Evolutionary conservation across 2,888 invertebrate species (phyloP), one percentile per base, ranked within the genome.

Genomic region (Tyria jacobaeae): DNA sequence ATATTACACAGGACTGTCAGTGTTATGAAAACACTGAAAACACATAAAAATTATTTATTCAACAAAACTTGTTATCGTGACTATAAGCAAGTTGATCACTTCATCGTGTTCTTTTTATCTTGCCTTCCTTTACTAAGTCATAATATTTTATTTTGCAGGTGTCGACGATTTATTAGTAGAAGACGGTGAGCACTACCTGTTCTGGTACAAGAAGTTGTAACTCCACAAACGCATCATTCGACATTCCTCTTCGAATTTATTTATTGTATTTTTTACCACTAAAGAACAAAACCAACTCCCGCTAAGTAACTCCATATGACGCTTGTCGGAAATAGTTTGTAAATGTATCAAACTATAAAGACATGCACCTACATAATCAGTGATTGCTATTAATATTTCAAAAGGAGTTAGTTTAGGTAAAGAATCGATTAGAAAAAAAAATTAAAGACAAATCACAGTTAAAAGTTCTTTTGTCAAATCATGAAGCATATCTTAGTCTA

Each of bases 151-250:
- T 71, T 74, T 95, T 95, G 10, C 91, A 97, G 98, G 98, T 81
- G 98, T 98, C 37, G 98, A 98, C 84, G 98, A 98, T 83, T 92
- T 98, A 73, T 94, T 97, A 81, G 97, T 98, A 35, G 97, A 97
- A 90, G 97, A 98, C 78, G 97, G 97, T 24, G 97, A 98, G 85
- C 97, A 97, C 84, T 98, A 97, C 84, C 95, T 98, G 54, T 98
- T 98, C 92, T 98, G 98, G 98, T 98, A 98, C 93, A 98, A 98
- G 94, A 97, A 98, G 91, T 95, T 98, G 92, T 98, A 96, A 96
- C 56, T 68, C 61, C 37, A 53, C 34, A 27, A 59, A n/a, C 59
- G 25, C 52, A 25, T 37, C 52, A 27, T 6, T 14, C 52, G 39
- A 27, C 56, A 59, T 24, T 48, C 6, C 25, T 35, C 48, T 39